Evolutionary conservation across 2,797 vertebrate genomes (phyloP), one percentile per base, ranked within the genome.

Genomic region (Chelon auratus): DNA sequence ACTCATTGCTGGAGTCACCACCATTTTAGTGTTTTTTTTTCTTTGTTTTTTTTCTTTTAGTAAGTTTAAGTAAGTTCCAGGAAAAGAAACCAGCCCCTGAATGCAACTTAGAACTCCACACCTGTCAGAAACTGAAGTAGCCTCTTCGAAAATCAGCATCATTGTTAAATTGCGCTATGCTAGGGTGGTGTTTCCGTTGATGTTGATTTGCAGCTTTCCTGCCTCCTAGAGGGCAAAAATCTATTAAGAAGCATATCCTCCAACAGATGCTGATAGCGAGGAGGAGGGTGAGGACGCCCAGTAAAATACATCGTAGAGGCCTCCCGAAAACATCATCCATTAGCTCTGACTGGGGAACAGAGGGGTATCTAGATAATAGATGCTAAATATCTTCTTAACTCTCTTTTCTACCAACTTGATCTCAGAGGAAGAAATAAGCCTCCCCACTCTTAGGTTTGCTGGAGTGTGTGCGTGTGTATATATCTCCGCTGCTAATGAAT

Each of bases 351-450:
- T 53, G 62, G 61, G 43, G 14, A 84, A 73, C 60, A 62, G 56
- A 74, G 37, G 40, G 54, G 45, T 42, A 72, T 64, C 78, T 48
- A 59, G 54, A 78, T 85, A 84, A 87, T 85, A 56, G 66, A 77
- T 60, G 42, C 42, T 43, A 33, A 62, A 47, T 22, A 54, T 43
- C 15, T 43, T 45, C 36, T 57, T 33, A 11, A 72, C 56, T 45
- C 18, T 36, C 58, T 73, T 64, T 51, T 50, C 48, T 64, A 42
- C 39, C 65, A 50, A 47, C 52, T 15, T 53, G 56, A 50, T 65
- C 37, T 58, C 39, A 71, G 48, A 64, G 45, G 47, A 75, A 26
- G n/a, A 20, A 53, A 24, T 7, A 75, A 50, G 51, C 33, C 5
- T 53, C 30, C 36, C 18, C 57, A 33, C 18, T 36, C 37, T 71